A percentile compares a stretch with the other conserved stretches of the same genome.
phyloP scores from a whole-genome alignment of 2,113 vertebrate genomes.

The Toxostoma redivivum region DNA sequence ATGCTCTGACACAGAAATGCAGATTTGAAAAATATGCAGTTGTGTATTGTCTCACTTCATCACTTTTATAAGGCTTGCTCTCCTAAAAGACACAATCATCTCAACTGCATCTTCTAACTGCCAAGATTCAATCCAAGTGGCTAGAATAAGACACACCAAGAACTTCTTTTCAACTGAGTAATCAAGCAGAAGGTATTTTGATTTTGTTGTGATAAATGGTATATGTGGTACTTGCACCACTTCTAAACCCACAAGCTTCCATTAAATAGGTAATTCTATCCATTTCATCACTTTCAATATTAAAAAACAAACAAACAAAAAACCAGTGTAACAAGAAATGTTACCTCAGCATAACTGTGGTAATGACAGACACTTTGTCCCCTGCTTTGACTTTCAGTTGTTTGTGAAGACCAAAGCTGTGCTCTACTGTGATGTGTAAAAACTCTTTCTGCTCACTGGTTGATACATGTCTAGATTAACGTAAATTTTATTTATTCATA shows the following conservation, averaged over 20 bases:
- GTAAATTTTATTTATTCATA: background rate
- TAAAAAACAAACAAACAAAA: background rate
- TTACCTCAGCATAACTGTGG: background rate
- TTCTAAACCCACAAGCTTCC: background rate
- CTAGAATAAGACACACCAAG: background rate
- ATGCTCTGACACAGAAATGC: background rate
- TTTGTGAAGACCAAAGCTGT: background rate
- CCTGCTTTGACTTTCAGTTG: background rate
- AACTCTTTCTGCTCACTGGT: background rate
- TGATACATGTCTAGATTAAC: background rate
- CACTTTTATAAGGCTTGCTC: background rate
- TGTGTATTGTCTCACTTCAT: background rate
- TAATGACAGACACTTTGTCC: background rate
- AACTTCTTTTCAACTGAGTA: background rate
- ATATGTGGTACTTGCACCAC: background rate
- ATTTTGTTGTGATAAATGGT: background rate
- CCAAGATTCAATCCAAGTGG: background rate
- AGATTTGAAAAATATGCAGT: background rate
- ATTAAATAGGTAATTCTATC: background rate
- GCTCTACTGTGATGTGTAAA: background rate
- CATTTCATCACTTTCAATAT: background rate
- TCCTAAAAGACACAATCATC: background rate
- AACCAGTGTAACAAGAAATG: background rate
- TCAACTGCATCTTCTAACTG: background rate
- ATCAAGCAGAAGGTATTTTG: background rate